Percentiles rank a stretch among this genome's conserved stretches.
Conservation (phyloP, 2,888 invertebrate genomes). For the Poecilobothrus nobilitatus region DNA sequence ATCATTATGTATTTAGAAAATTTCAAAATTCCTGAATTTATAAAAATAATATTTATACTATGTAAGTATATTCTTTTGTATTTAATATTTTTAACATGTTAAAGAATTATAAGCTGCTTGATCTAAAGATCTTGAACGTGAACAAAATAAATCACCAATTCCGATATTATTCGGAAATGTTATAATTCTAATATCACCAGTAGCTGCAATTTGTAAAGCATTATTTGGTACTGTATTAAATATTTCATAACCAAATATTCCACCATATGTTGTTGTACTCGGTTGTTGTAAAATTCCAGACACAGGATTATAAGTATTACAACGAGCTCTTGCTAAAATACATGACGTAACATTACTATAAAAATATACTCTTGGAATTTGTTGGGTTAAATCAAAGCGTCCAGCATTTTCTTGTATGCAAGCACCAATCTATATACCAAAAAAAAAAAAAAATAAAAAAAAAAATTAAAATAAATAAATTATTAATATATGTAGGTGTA, state of each 20-base stretch:
- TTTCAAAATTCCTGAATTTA: too few relatives aligned
- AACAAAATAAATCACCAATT: constrained; percentile 49
- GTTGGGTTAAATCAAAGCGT: constrained; percentile 24
- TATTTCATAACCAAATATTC: constrained; percentile 11
- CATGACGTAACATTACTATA: constrained; percentile 59
- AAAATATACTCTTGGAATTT: constrained; percentile 34
- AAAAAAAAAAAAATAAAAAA: too few relatives aligned
- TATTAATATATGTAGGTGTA: too few relatives aligned
- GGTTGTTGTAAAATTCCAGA: constrained; percentile 55
- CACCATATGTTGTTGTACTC: constrained; percentile 26
- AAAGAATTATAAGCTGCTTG: constrained; percentile 39
- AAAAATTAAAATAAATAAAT: background rate
- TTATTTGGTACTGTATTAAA: constrained; percentile 33
- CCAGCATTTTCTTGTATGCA: constrained; percentile 28
- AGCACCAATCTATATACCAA: constrained; percentile 26
- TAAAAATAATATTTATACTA: too few relatives aligned
- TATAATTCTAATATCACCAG: constrained; percentile 50
- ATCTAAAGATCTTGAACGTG: constrained; percentile 46
- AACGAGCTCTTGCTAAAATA: constrained; percentile 55
- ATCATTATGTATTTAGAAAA: too few relatives aligned
- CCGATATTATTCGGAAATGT: constrained; percentile 48
- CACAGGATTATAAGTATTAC: constrained; percentile 55
- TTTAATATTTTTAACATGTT: constrained; percentile 26
- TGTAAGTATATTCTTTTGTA: too few relatives aligned
- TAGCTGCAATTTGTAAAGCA: constrained; percentile 49